These are phyloP conservation scores for Andrena fulva DNA, from an alignment of 2,888 invertebrate species.

Conservation along the genomic window DNA sequence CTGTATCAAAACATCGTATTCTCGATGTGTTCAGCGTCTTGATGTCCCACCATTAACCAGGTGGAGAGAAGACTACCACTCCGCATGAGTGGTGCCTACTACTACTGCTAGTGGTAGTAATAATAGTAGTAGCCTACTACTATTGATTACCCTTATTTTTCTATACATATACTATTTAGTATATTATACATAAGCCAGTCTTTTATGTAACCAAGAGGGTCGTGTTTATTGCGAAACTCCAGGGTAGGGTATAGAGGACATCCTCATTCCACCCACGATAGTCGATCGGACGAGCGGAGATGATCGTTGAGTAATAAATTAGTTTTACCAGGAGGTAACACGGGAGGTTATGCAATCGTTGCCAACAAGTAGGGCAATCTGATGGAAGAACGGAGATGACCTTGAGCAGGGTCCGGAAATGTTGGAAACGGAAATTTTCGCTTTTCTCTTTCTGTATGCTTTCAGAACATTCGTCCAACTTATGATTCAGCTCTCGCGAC, in stretches of 20 bases:
- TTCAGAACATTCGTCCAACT: neutral
- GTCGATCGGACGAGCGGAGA: conserved; percentile 78
- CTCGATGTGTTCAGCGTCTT: too few relatives aligned
- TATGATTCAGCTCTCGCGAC: neutral
- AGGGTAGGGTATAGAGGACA: conserved; percentile 77
- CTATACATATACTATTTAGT: conserved; percentile 1
- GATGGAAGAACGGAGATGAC: conserved; percentile 67
- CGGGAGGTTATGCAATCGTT: conserved; percentile 76
- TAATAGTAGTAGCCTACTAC: too few relatives aligned
- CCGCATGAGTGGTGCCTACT: too few relatives aligned
- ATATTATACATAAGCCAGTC: neutral
- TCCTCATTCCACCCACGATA: conserved; percentile 80
- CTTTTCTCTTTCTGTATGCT: neutral
- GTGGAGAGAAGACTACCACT: too few relatives aligned
- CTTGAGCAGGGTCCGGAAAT: conserved; percentile 57
- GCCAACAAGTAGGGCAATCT: conserved; percentile 64
- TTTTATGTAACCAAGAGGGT: conserved; percentile 59
- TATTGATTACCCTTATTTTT: too few relatives aligned
- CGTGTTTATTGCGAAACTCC: conserved; percentile 43
- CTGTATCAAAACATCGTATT: too few relatives aligned
- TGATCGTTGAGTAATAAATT: conserved; percentile 84
- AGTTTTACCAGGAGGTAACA: conserved; percentile 79
- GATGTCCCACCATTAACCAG: too few relatives aligned
- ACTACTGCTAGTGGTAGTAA: too few relatives aligned
- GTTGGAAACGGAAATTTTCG: conserved; percentile 25